Evolutionary conservation across 1,140 invertebrate species (phyloP).

Genomic region (Dreissena rostriformis): DNA sequence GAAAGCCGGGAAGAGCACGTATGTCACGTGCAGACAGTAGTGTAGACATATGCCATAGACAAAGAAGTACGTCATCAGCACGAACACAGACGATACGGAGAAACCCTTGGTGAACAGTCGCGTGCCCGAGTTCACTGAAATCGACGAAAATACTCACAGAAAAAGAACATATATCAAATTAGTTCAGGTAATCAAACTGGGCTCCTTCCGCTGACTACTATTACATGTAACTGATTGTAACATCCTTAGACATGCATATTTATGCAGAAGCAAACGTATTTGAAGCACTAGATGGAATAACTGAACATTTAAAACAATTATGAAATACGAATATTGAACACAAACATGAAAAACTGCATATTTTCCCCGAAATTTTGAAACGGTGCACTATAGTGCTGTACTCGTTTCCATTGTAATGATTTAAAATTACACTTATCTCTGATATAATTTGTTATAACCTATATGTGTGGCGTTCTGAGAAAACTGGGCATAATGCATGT

Average conservation of each 20-base stretch:
- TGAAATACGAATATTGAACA: too few relatives aligned
- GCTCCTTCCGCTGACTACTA: background rate
- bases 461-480: too few relatives aligned
- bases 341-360: too few relatives aligned
- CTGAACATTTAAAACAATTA: too few relatives aligned
- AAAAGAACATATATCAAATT: background rate
- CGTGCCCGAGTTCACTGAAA: conserved; percentile 36
- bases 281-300: background rate
- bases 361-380: too few relatives aligned
- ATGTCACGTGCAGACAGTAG: conserved; percentile 45
- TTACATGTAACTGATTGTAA: background rate
- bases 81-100: conserved; percentile 35
- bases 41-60: conserved; percentile 37
- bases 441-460: too few relatives aligned
- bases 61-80: conserved; percentile 30
- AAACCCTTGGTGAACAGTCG: conserved; percentile 19
- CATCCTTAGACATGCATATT: background rate
- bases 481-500: too few relatives aligned
- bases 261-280: too few relatives aligned
- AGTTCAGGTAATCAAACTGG: background rate
- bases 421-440: too few relatives aligned
- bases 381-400: too few relatives aligned
- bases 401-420: too few relatives aligned
- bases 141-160: background rate
- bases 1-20: conserved; percentile 37